phyloP scores from a whole-genome alignment of 2,797 vertebrate species.

The Microtus californicus region DNA sequence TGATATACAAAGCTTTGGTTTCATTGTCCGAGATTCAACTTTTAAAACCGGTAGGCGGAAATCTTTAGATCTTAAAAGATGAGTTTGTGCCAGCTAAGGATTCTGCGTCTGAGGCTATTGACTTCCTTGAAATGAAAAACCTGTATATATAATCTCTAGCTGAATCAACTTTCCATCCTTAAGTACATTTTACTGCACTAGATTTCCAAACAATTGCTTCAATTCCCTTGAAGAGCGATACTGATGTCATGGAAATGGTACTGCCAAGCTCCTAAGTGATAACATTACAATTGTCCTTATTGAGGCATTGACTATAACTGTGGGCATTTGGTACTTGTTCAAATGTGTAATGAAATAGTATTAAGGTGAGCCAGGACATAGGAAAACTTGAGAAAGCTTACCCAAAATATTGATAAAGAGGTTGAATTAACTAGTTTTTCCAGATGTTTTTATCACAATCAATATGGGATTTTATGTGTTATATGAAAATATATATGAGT shows the following conservation, averaged over 20 bases:
- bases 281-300: constrained; percentile 48
- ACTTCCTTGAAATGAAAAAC: constrained; percentile 62
- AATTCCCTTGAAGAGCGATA: constrained; percentile 53
- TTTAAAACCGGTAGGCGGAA: constrained; percentile 12
- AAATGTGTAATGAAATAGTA: constrained; percentile 37
- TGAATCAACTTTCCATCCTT: constrained; percentile 11
- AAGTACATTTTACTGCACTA: constrained; percentile 8
- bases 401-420: neutral
- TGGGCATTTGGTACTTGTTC: neutral
- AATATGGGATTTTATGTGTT: neutral
- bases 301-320: neutral
- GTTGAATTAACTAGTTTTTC: neutral
- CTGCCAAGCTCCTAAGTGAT: constrained; percentile 54
- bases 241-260: constrained; percentile 27
- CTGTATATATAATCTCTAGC: constrained; percentile 24
- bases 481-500: neutral
- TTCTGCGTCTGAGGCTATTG: constrained; percentile 5
- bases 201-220: constrained; percentile 62
- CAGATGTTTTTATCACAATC: neutral
- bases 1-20: constrained; percentile 60
- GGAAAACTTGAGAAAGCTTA: neutral
- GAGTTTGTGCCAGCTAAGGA: constrained; percentile 47
- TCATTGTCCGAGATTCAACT: constrained; percentile 18
- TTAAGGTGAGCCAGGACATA: neutral
- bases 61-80: constrained; percentile 45